Evolutionary conservation across 2,797 vertebrate genomes (phyloP), one percentile per base, ranked within the genome.

Genomic region (Xiphophorus birchmanni): DNA sequence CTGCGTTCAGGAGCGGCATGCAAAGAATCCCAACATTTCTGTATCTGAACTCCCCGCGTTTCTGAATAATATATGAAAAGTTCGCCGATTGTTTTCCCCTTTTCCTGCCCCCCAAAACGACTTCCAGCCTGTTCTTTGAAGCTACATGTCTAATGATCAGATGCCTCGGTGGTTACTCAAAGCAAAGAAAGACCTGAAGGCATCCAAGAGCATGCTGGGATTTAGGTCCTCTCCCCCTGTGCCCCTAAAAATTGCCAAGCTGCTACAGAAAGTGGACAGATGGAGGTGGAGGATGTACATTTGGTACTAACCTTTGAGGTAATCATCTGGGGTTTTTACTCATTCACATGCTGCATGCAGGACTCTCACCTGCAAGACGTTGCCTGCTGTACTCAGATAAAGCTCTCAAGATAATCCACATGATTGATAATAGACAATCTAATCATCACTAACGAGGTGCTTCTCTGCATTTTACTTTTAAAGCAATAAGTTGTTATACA

Each of bases 191-290:
- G 56, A 76, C 85, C 86, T 15, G 58, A 86, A 73, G 80, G 76
- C 76, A 47, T 81, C 45, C 37, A 58, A 67, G 11, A 76, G 79
- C 75, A 88, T 86, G 76, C 75, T 84, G 84, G 80, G 79, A 84
- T 82, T 71, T 58, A 73, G 47, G 74, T 77, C 54, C 60, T 67
- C 71, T 60, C 73, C 80, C 40, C 67, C 74, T 45, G 44, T 44
- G n/a, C 74, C 65, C 37, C 73, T 82, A 81, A 87, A 84, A 79
- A 40, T 73, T n/a, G 82, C 77, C 18, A 83, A 79, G 17, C 35
- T 80, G 35, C 32, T 56, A 45, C 15, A 78, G 37, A 81, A 60
- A 58, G 58, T 42, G 15, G 35, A 82, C 9, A 44, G n/a, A 76
- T 73, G 52, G 52, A 76, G 40, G 11, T 65, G 32, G 26, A 76